A percentile compares a stretch with the other conserved stretches of the same genome.
phyloP scores from a whole-genome alignment of 2,113 vertebrate species.

The Nasalis larvatus region DNA sequence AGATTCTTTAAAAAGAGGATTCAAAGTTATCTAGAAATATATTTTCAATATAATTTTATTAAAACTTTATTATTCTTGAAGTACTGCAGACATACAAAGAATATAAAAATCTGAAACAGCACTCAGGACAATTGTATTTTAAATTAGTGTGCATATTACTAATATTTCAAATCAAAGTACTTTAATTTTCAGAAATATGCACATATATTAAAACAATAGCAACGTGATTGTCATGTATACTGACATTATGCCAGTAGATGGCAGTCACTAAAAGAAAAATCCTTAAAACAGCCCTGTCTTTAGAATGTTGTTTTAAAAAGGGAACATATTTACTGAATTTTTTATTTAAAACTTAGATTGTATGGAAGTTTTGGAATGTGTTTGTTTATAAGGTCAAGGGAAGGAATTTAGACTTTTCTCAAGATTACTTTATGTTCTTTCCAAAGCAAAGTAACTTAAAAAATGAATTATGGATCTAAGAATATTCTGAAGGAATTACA shows the following conservation, averaged over 20 bases:
- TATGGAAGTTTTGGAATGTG: not conserved
- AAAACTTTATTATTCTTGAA: not conserved
- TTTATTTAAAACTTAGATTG: not conserved
- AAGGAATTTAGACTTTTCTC: not conserved
- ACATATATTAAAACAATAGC: not conserved
- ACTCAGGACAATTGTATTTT: not conserved
- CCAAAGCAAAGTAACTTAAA: not conserved
- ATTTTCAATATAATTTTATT: not conserved
- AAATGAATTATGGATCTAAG: not conserved
- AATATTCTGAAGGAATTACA: not conserved
- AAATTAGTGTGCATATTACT: not conserved
- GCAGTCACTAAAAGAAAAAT: conserved; percentile 48
- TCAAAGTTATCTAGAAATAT: not conserved
- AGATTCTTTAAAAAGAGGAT: not conserved
- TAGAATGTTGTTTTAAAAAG: not conserved
- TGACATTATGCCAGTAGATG: conserved; percentile 51
- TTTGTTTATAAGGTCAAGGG: not conserved
- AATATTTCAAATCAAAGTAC: not conserved
- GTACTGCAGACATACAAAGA: not conserved
- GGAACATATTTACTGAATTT: not conserved
- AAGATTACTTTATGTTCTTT: not conserved
- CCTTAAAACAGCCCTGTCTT: not conserved
- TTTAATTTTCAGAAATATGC: not conserved
- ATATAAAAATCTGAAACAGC: not conserved
- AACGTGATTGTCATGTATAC: not conserved